Base-by-base conservation (phyloP, 2,113 vertebrate species). In the Todiramphus chloris region DNA sequence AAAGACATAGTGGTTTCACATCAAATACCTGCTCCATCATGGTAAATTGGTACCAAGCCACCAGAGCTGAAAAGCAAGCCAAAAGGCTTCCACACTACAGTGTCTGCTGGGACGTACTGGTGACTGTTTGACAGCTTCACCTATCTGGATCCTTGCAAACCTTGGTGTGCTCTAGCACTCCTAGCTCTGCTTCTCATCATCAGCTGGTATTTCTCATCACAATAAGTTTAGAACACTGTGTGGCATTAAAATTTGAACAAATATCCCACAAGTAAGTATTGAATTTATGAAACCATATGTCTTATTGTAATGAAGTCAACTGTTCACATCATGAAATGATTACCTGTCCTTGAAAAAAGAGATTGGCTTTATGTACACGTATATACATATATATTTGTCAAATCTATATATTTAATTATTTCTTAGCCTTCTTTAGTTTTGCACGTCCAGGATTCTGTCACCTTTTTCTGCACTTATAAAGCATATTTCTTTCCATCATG, bases 291-390 rank as follows among this genome's bases (percentile, higher is more conserved):
- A 98, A 97, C 96, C 96, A 96, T 96, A 94, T 97, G 94, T 94
- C 90, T 96, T 94, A 90, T 70, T 88, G 80, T 96, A 97, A 96
- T 67, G 77, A 95, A 94, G 90, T 92, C 91, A 97, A 66, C 87
- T 95, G 66, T 80, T 87, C 73, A 96, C 96, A 97, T 97, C 85
- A 95, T 96, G 94, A 97, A 98, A 95, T 87, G 96, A 96, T 97
- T 98, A 97, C 88, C 95, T 97, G 97, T 66, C 94, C 96, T 94
- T 97, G 89, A 95, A 96, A 96, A 97, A 97, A 95, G 80, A 83
- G 75, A 93, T 92, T 91, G 20, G 46, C 50, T 94, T 69, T 88
- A 94, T 53, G 24, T 87, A 92, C 92, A 94, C 16, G 5, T 39
- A 20, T 63, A 70, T 33, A 51, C 8, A 14, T 63, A 80, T 4